Percentiles rank a stretch among this genome's conserved stretches.
Conservation (phyloP, 2,797 vertebrate species). For the Cyprinodon diabolis region DNA sequence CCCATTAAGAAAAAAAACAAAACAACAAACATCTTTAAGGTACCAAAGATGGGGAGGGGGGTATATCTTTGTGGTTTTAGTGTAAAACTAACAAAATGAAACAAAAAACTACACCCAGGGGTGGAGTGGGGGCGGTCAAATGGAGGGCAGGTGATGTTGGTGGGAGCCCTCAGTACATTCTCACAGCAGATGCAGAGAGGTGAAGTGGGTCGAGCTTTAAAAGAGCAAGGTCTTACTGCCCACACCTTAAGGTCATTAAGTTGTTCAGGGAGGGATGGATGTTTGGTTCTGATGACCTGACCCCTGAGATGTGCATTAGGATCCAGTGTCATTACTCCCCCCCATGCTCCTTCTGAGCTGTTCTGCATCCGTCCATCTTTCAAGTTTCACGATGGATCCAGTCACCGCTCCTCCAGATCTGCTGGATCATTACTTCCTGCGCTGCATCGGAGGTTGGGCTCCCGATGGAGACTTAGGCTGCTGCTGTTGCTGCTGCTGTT, state of each 20-base stretch:
- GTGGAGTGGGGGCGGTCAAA: conserved; percentile 54
- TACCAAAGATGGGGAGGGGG: conserved; percentile 67
- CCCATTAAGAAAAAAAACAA: conserved; percentile 78
- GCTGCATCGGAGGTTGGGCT: conserved; percentile 86
- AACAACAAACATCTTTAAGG: conserved; percentile 74
- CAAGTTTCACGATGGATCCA: conserved; percentile 79
- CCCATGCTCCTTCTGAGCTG: conserved; percentile 41
- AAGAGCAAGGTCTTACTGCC: conserved; percentile 76
- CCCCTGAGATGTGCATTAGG: conserved; percentile 72
- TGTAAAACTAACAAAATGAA: conserved; percentile 51
- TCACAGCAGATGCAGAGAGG: conserved; percentile 88
- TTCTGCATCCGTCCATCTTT: conserved; percentile 70
- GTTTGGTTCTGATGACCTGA: conserved; percentile 64
- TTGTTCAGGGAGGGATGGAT: conserved; percentile 59
- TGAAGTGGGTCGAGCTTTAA: conserved; percentile 83
- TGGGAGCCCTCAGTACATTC: conserved; percentile 91
- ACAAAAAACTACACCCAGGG: conserved; percentile 56
- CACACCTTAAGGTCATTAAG: conserved; percentile 72
- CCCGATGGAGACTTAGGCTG: conserved; percentile 87
- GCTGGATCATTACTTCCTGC: conserved; percentile 87
- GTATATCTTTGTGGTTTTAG: conserved; percentile 70
- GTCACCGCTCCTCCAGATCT: conserved; percentile 65
- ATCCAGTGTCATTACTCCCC: conserved; percentile 61
- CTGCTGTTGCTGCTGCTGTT: conserved; percentile 83
- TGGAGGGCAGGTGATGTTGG: conserved; percentile 75